These are phyloP conservation scores for Cantharis rufa DNA, from an alignment of 2,888 invertebrate genomes.

Conservation along the genomic window DNA sequence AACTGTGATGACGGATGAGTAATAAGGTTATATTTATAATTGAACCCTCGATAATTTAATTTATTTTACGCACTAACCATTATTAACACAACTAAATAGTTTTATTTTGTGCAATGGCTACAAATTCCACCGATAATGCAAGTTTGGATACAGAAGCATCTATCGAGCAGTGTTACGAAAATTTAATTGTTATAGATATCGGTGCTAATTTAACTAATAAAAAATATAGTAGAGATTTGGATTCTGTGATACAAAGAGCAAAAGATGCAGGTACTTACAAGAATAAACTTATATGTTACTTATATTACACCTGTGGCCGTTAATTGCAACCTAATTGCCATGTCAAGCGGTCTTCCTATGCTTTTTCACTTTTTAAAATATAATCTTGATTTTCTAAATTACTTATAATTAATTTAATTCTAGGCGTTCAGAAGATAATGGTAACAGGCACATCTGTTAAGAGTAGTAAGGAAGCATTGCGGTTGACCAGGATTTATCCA, in stretches of 20 bases:
- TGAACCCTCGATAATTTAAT: conserved; percentile 7
- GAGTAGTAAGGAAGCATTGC: conserved; percentile 86
- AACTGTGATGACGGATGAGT: conserved; percentile 27
- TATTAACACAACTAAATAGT: not conserved
- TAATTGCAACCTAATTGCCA: too few species aligned
- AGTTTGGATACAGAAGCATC: conserved; percentile 24
- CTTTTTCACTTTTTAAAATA: too few species aligned
- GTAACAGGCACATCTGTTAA: conserved; percentile 89
- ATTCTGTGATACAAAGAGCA: conserved; percentile 88
- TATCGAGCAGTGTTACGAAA: conserved; percentile 85
- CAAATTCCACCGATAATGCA: conserved; percentile 9
- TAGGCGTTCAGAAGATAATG: conserved; percentile 92
- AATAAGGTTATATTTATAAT: conserved; percentile 39
- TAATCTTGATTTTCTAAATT: too few species aligned
- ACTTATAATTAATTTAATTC: conserved; percentile 29
- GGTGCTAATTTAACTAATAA: conserved; percentile 94
- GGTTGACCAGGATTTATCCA: conserved; percentile 87
- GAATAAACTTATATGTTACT: too few species aligned
- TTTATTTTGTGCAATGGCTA: conserved; percentile 13
- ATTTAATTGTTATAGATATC: conserved; percentile 88
- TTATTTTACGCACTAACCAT: not conserved
- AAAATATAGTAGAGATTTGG: conserved; percentile 89
- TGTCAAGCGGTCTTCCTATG: too few species aligned
- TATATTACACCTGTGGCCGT: too few species aligned
- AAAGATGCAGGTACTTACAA: conserved; percentile 79